These are phyloP conservation scores for Nasonovia ribisnigri DNA, from an alignment of 2,888 invertebrate species.

Conservation along the genomic window DNA sequence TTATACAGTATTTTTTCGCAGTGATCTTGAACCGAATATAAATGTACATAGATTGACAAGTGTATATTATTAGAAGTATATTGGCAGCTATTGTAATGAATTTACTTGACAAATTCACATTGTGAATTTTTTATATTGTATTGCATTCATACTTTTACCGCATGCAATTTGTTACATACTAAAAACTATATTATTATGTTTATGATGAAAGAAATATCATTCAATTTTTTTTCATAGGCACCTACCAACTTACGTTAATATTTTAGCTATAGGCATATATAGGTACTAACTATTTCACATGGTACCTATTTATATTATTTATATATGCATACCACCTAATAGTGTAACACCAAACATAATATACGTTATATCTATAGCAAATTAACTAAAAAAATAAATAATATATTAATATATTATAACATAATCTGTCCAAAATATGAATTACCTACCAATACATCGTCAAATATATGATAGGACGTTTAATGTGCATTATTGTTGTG, in stretches of 20 bases:
- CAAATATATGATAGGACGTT: neutral
- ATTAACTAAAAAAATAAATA: too few species aligned
- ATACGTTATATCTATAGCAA: neutral
- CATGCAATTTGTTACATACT: neutral
- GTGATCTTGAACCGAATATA: slow-evolving; percentile 42
- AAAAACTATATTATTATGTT: neutral
- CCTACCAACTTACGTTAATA: neutral
- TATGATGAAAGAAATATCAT: neutral
- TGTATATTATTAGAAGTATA: slow-evolving; percentile 37
- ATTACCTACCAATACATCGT: neutral
- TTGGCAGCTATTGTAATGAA: slow-evolving; percentile 37
- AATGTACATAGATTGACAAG: slow-evolving; percentile 21
- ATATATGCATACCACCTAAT: too few species aligned
- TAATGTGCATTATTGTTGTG: neutral
- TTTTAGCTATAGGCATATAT: neutral
- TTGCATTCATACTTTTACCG: neutral
- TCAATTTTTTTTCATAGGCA: neutral
- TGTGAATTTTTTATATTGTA: neutral
- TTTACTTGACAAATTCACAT: neutral
- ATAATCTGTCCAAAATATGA: neutral
- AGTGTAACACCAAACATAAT: too few species aligned
- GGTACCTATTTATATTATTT: neutral
- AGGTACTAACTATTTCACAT: neutral
- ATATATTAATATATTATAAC: neutral
- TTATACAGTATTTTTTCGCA: neutral